These are phyloP conservation scores for Bruchidius siliquastri DNA, from an alignment of 2,888 invertebrate species.

Conservation along the genomic window DNA sequence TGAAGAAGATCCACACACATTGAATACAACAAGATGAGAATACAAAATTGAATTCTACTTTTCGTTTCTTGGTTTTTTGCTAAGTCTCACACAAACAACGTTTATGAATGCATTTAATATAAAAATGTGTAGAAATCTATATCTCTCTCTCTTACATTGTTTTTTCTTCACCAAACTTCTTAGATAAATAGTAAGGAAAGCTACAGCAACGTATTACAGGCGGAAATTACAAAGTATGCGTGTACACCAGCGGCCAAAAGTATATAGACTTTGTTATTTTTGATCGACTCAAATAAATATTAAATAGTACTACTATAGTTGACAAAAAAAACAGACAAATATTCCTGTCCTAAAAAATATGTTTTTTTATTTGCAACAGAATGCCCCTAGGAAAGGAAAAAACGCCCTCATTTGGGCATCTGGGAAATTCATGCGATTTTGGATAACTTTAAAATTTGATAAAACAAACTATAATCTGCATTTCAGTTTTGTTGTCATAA, in stretches of 20 bases:
- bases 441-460: too few species aligned
- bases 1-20: constrained; percentile 41
- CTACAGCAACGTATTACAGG: not conserved
- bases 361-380: too few species aligned
- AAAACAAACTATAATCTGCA: too few species aligned
- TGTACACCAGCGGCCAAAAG: not conserved
- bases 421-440: too few species aligned
- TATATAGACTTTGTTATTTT: not conserved
- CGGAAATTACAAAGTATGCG: not conserved
- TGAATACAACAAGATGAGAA: not conserved
- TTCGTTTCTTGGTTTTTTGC: not conserved
- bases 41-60: not conserved
- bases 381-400: too few species aligned
- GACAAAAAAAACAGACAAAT: too few species aligned
- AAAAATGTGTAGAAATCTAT: not conserved
- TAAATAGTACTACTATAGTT: too few species aligned
- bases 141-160: not conserved
- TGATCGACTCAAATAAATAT: too few species aligned
- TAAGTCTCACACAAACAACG: not conserved
- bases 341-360: too few species aligned
- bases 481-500: too few species aligned
- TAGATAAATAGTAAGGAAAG: not conserved
- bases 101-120: not conserved
- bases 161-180: not conserved
- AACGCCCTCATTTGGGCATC: too few species aligned